Evolutionary conservation across 2,888 invertebrate species (phyloP), one percentile per base, ranked within the genome.

Genomic region (Lagria hirta): DNA sequence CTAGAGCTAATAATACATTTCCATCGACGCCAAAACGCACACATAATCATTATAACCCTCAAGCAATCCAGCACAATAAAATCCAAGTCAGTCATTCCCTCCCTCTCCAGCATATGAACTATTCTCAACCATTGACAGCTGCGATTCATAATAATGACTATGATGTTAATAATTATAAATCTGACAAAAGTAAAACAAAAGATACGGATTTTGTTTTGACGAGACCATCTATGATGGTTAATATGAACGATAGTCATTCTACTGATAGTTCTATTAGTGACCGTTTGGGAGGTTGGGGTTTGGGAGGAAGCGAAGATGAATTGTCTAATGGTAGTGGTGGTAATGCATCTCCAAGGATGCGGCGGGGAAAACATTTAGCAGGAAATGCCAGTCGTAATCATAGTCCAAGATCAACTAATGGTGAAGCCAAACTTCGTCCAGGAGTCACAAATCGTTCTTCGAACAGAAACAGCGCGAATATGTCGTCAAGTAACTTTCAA

Each of bases 401-500:
- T 47, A 81, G 81, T 55, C 82, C 82, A 1, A 66, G 81, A 26
- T 77, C 79, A 4, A 70, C 75, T 34, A 76, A 76, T n/a, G 73
- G 74, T 1, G 81, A 81, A 51, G 77, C 80, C 0, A 76, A 78
- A 55, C 60, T 79, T n/a, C 63, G 78, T 27, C 74, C 77, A 0
- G 75, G 74, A 2, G 73, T 73, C 1, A 72, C 71, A 3, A 60
- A 69, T 28, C 60, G 77, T 21, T 67, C 70, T 8, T 74, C 75
- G 2, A 79, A 80, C 54, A 66, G 82, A 32, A 80, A 80, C 60
- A 82, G 81, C 44, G 79, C 81, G 6, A 80, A 81, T 64, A 65
- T 80, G 23, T 74, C 75, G 0, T 71, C 75, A 0, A 82, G 78
- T 54, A 84, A 83, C 12, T 74, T 86, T 15, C 85, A 92, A 74